Conservation (phyloP, 2,888 invertebrate species). For the Lasioglossum vierecki region DNA sequence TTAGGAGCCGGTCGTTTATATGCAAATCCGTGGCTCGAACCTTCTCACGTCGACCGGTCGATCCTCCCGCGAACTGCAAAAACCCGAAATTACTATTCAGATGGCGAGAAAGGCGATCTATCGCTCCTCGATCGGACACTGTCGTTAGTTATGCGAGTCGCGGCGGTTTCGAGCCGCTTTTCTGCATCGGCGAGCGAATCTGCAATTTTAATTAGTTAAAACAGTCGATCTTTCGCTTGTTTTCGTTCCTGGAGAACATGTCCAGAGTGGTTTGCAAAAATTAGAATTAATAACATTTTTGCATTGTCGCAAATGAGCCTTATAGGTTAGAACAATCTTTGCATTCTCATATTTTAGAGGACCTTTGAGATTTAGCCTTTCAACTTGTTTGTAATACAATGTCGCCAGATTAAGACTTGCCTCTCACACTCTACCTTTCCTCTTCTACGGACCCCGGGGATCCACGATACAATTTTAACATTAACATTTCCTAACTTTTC, state of each 20-base stretch:
- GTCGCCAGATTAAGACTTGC: too few species aligned
- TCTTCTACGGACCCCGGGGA: too few species aligned
- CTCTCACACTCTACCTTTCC: too few species aligned
- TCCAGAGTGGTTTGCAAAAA: background rate
- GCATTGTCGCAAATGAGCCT: too few species aligned
- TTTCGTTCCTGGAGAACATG: background rate
- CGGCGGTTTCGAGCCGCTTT: background rate
- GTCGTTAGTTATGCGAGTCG: constrained; percentile 43
- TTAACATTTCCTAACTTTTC: too few species aligned
- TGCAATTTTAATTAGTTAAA: background rate
- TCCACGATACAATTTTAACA: too few species aligned
- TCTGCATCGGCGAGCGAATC: constrained; percentile 1
- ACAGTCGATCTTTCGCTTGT: background rate
- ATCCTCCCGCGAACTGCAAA: constrained; percentile 24
- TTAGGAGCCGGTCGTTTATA: constrained; percentile 56
- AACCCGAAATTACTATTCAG: constrained; percentile 44
- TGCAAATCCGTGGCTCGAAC: constrained; percentile 53
- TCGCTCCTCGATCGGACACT: constrained; percentile 33
- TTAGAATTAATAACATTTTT: too few species aligned
- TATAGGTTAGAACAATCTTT: too few species aligned
- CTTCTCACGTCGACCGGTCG: constrained; percentile 58
- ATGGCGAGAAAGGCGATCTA: constrained; percentile 41
- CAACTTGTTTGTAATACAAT: too few species aligned
- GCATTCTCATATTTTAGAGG: too few species aligned
- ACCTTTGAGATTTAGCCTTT: too few species aligned